Conservation (phyloP, 2,113 vertebrate species). For the Dipodomys spectabilis region DNA sequence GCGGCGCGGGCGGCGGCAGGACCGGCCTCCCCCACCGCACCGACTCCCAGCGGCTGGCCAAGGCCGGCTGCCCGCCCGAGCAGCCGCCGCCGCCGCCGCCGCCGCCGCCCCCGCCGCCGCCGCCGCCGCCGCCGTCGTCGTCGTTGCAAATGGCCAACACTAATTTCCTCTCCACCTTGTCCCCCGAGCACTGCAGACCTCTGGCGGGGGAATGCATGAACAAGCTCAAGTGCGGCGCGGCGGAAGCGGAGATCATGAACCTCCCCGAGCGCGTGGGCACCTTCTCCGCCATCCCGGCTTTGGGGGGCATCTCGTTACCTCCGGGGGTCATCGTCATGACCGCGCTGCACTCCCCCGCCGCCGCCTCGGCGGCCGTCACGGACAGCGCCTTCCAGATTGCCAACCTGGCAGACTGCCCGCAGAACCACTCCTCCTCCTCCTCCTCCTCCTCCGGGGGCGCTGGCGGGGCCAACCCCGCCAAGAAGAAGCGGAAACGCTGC, state of each 20-base stretch:
- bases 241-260: constrained; percentile 98
- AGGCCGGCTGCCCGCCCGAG: constrained; percentile 93
- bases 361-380: constrained; percentile 95
- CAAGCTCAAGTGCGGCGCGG: constrained; percentile 98
- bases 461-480: constrained; percentile 94
- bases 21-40: constrained; percentile 94
- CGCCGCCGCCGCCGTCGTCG: constrained; percentile 63
- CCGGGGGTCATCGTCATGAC: constrained; percentile 99
- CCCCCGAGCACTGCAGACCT: constrained; percentile 97
- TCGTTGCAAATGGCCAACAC: constrained; percentile 97
- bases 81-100: constrained; percentile 38
- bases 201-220: constrained; percentile 97
- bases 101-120: no score
- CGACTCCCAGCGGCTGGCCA: constrained; percentile 95
- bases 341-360: constrained; percentile 97
- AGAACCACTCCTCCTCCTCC: constrained; percentile 94
- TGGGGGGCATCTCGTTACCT: constrained; percentile 98
- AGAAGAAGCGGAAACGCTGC: constrained; percentile 99
- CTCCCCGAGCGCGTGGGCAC: constrained; percentile 97
- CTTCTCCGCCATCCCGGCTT: constrained; percentile 96
- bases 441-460: constrained; percentile 82
- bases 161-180: constrained; percentile 96
- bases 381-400: constrained; percentile 99
- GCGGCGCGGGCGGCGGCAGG: constrained; percentile 89
- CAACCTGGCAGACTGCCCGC: constrained; percentile 99